phyloP scores from a whole-genome alignment of 2,888 invertebrate species.

The Platycnemis pennipes region DNA sequence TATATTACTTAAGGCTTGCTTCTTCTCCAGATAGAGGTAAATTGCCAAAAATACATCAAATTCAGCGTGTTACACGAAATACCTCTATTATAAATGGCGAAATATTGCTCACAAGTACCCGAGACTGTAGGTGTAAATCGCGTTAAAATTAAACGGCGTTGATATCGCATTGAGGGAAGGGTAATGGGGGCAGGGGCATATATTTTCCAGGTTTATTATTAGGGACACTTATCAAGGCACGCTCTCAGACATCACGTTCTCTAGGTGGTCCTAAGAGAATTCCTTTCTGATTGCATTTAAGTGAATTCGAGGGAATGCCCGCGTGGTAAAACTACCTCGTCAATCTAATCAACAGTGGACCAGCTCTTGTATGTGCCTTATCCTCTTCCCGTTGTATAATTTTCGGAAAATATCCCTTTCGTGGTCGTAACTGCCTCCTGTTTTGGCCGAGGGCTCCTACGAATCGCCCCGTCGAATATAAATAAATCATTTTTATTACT shows the following conservation, averaged over 20 bases:
- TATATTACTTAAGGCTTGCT: too few species aligned
- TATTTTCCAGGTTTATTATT: not conserved
- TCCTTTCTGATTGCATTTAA: slow-evolving; percentile 2
- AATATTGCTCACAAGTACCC: not conserved
- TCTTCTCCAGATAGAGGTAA: too few species aligned
- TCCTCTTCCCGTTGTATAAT: slow-evolving; percentile 6
- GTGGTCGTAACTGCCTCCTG: slow-evolving; percentile 38
- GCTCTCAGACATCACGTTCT: not conserved
- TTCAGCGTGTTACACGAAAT: too few species aligned
- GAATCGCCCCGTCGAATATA: slow-evolving; percentile 50
- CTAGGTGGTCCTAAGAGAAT: not conserved
- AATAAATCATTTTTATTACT: slow-evolving; percentile 64
- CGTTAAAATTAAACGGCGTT: not conserved
- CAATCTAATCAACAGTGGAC: slow-evolving; percentile 26
- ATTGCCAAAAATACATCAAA: too few species aligned
- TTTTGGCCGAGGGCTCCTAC: not conserved
- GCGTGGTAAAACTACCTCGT: not conserved
- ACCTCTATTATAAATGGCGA: too few species aligned
- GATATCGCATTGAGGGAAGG: not conserved
- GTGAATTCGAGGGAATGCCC: not conserved
- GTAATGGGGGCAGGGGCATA: not conserved
- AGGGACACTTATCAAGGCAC: not conserved
- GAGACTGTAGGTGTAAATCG: not conserved
- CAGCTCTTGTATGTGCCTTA: not conserved
- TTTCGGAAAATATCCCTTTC: not conserved